Percentiles rank a stretch among this genome's conserved stretches.
Conservation (phyloP, 1,140 invertebrate genomes). For the Drosophila malerkotliana region DNA sequence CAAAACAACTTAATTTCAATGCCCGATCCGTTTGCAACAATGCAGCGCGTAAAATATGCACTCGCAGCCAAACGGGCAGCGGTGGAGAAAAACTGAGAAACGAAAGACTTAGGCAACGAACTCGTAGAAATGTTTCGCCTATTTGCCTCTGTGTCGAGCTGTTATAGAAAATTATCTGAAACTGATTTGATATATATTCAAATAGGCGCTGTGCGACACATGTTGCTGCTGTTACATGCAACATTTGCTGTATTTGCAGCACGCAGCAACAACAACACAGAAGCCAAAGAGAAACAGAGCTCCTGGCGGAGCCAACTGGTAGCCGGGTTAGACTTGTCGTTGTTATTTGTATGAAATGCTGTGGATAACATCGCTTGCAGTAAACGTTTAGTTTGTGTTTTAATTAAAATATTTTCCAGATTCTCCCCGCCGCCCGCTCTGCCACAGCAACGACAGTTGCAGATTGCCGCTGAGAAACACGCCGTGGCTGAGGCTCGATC, state of each 20-base stretch:
- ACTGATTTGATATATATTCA: slow-evolving; percentile 83
- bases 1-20: slow-evolving; percentile 80
- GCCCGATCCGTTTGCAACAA: slow-evolving; percentile 56
- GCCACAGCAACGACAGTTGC: slow-evolving; percentile 14
- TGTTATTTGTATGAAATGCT: slow-evolving; percentile 67
- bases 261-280: slow-evolving; percentile 59
- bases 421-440: slow-evolving; percentile 25
- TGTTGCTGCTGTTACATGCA: slow-evolving; percentile 77
- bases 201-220: slow-evolving; percentile 79
- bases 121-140: slow-evolving; percentile 65
- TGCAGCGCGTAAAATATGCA: slow-evolving; percentile 77
- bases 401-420: slow-evolving; percentile 80
- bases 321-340: slow-evolving; percentile 43
- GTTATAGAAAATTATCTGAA: slow-evolving; percentile 82
- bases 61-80: slow-evolving; percentile 34
- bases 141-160: slow-evolving; percentile 60
- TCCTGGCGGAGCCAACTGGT: slow-evolving; percentile 29
- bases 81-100: slow-evolving; percentile 38
- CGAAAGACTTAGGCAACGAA: slow-evolving; percentile 79
- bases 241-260: slow-evolving; percentile 68
- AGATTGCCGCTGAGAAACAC: slow-evolving; percentile 46
- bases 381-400: slow-evolving; percentile 81
- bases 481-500: slow-evolving; percentile 39
- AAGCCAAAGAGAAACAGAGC: slow-evolving; percentile 8
- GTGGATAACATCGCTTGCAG: slow-evolving; percentile 74